A percentile compares a stretch with the other conserved stretches of the same genome.
These are phyloP conservation scores for Trissolcus brochymenae DNA, from an alignment of 2,888 invertebrate genomes.

Conservation along the genomic window DNA sequence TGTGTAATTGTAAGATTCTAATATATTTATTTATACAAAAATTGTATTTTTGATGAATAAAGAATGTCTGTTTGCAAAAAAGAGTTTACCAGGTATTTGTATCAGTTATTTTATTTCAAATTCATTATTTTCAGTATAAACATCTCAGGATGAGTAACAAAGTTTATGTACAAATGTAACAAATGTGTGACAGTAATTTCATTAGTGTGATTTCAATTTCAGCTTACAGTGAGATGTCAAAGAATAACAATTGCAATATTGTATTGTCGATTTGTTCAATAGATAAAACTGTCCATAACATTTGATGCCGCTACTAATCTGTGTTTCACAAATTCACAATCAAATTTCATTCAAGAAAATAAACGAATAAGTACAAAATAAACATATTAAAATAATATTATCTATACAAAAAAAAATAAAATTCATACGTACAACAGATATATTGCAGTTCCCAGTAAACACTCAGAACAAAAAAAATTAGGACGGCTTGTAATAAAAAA, in stretches of 20 bases:
- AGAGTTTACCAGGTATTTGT: neutral
- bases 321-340: neutral
- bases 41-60: neutral
- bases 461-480: neutral
- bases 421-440: neutral
- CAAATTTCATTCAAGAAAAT: neutral
- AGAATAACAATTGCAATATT: neutral
- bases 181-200: slow-evolving; percentile 11
- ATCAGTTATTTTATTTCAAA: neutral
- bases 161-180: slow-evolving; percentile 12
- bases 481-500: neutral
- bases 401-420: neutral
- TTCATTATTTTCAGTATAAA: slow-evolving; percentile 17
- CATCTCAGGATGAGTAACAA: slow-evolving; percentile 12
- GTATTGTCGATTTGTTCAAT: neutral
- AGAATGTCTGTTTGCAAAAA: no score
- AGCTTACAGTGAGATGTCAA: neutral
- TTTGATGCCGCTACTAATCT: neutral
- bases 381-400: neutral
- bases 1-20: no score
- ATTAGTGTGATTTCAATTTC: neutral
- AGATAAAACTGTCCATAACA: neutral
- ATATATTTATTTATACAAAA: neutral
- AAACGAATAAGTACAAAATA: neutral
- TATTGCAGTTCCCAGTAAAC: neutral